These are phyloP conservation scores for Rhopalosiphum maidis DNA, from an alignment of 1,140 invertebrate genomes.

Conservation along the genomic window DNA sequence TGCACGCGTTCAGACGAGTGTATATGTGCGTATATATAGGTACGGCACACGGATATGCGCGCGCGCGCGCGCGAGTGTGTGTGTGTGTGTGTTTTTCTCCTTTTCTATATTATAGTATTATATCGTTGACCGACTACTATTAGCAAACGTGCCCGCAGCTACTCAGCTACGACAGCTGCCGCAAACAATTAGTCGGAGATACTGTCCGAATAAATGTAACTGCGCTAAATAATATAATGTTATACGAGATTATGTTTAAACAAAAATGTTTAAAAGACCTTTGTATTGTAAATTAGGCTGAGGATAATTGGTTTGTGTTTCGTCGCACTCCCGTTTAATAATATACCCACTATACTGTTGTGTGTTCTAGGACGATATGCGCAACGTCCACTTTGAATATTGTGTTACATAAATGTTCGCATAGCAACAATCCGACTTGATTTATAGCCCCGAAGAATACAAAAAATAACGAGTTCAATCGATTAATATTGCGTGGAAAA, in stretches of 20 bases:
- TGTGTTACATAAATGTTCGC: not conserved
- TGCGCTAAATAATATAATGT: slow-evolving; percentile 1
- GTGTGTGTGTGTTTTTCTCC: not conserved
- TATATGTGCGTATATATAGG: not conserved
- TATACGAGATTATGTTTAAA: not conserved
- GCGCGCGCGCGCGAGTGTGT: not conserved
- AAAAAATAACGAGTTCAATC: not conserved
- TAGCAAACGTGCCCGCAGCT: slow-evolving; percentile 24
- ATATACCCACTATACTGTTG: not conserved
- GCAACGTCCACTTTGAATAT: not conserved
- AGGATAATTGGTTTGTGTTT: slow-evolving; percentile 6
- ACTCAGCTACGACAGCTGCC: slow-evolving; percentile 29
- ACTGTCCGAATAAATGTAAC: slow-evolving; percentile 16
- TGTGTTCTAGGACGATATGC: not conserved
- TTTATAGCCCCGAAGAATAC: not conserved
- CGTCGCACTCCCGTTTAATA: not conserved
- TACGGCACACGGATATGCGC: not conserved
- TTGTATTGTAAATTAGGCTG: not conserved
- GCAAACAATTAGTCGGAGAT: slow-evolving; percentile 19
- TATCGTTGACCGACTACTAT: slow-evolving; percentile 27
- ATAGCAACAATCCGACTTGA: not conserved
- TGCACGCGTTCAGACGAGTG: slow-evolving; percentile 18
- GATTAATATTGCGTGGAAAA: not conserved
- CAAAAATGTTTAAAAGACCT: slow-evolving; percentile 6
- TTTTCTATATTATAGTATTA: slow-evolving; percentile 24